Base-by-base conservation (phyloP, 92 coral and sea anemone genomes). In the Zoanthus sansibaricus region DNA sequence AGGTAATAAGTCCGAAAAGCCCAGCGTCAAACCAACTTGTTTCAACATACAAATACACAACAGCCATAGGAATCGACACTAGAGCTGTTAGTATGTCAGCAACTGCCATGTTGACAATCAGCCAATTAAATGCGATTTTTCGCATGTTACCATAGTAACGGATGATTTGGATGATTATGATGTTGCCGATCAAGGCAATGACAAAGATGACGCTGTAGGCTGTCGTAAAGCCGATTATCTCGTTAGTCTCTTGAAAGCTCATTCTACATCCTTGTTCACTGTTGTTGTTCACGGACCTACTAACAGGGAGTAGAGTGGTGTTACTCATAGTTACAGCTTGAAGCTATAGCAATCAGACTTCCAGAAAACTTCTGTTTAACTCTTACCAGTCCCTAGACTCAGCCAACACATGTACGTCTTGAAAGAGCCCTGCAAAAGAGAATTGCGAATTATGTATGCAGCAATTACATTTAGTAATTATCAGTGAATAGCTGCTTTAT, bases 121-220 rank as follows among this genome's bases (percentile, higher is more conserved):
- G 46, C 85, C 72, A 80, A 64, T 80, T 80, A n/a, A 80, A 80
- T 71, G 85, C 72, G 20, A 66, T 47, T 10, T 80, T 80, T 31
- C 75, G 75, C 75, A 80, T 64, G 45, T 66, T 80, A 62, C 75
- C 85, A 46, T 80, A 62, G 58, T 59, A 48, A 80, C 85, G 85
- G 14, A 80, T 66, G 45, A 80, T 80, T 59, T 80, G 85, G 32
- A 67, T 80, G 85, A 80, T 21, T 21, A 30, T 10, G 9, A 44
- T 42, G 56, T 80, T 80, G 18, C 85, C 75, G 3, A n/a, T 42
- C 5, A 80, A 18, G 20, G 75, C 75, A 80, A 80, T 44, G 75
- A 80, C 11, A 15, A 80, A 80, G 15, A 66, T 45, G 6, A 80
- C 46, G 11, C 46, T 72, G 15, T 64, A 80, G 45, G 85, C 75